Percentiles rank a stretch among this genome's conserved stretches.
Evolutionary conservation across 2,888 invertebrate genomes (phyloP).

Genomic region (Pyrocoelia pectoralis): DNA sequence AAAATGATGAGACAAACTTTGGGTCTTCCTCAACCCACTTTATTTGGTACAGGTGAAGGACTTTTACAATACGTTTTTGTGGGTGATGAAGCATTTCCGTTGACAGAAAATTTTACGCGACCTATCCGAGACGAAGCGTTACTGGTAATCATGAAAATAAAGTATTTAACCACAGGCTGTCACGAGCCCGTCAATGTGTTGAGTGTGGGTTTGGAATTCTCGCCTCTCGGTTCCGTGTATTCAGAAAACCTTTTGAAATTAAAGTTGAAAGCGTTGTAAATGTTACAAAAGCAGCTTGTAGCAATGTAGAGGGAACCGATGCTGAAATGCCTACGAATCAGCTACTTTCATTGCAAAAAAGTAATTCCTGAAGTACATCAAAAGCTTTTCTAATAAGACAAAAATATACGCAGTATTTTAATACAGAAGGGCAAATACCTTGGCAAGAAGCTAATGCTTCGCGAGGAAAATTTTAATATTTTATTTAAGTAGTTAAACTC

Average conservation of each 20-base stretch:
- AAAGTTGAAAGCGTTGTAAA: background rate
- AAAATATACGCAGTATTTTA: too few species aligned
- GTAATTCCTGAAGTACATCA: too few species aligned
- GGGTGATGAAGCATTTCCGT: too few species aligned
- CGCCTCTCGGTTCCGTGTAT: background rate
- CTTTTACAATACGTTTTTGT: background rate
- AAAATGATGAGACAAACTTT: background rate
- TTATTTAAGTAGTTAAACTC: too few species aligned
- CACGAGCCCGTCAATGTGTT: background rate
- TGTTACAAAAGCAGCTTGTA: background rate
- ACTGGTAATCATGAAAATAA: background rate
- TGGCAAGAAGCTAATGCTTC: too few species aligned
- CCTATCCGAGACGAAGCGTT: background rate
- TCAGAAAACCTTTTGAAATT: background rate
- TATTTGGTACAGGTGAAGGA: background rate
- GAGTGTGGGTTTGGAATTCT: background rate
- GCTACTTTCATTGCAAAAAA: too few species aligned
- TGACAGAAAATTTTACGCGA: background rate
- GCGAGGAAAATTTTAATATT: too few species aligned
- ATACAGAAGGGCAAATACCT: too few species aligned
- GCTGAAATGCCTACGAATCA: too few species aligned
- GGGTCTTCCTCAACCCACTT: background rate
- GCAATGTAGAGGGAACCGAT: too few species aligned
- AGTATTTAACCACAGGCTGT: background rate
- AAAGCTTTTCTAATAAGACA: too few species aligned